A percentile compares a stretch with the other conserved stretches of the same genome.
phyloP scores from a whole-genome alignment of 2,888 invertebrate genomes.

The Autographa gamma region DNA sequence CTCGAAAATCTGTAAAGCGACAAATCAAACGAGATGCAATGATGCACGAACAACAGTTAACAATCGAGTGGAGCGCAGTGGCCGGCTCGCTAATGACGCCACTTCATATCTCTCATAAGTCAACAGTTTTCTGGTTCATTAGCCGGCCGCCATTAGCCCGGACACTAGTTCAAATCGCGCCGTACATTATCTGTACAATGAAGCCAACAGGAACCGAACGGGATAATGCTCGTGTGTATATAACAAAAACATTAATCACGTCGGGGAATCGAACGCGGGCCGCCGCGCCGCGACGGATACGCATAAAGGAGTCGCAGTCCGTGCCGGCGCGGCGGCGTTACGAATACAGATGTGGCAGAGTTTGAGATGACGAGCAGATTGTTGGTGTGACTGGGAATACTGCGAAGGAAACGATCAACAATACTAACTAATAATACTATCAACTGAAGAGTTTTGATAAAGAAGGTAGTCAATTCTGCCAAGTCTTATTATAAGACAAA shows the following conservation, averaged over 20 bases:
- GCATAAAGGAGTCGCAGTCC: slow-evolving; percentile 24
- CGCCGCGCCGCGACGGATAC: slow-evolving; percentile 13
- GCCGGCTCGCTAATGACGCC: slow-evolving; percentile 9
- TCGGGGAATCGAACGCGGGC: slow-evolving; percentile 47
- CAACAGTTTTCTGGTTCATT: slow-evolving; percentile 33
- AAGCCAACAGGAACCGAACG: slow-evolving; percentile 21
- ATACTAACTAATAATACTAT: too few relatives aligned
- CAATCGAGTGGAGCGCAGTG: not conserved
- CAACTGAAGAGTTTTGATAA: not conserved
- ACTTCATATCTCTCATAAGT: slow-evolving; percentile 20
- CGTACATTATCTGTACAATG: slow-evolving; percentile 18
- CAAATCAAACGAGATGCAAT: not conserved
- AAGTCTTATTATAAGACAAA: too few relatives aligned
- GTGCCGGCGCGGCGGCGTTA: too few relatives aligned
- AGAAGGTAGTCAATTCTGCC: not conserved
- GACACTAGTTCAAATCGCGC: slow-evolving; percentile 10
- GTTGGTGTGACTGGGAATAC: not conserved
- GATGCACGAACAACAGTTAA: not conserved
- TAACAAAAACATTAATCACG: slow-evolving; percentile 53
- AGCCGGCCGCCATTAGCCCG: slow-evolving; percentile 1
- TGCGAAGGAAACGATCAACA: too few relatives aligned
- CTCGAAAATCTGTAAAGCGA: not conserved
- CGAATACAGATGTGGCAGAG: slow-evolving; percentile 16
- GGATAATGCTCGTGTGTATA: slow-evolving; percentile 24
- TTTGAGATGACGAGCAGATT: not conserved